These are phyloP conservation scores for Phrynosoma blainvillii DNA, from an alignment of 2,113 vertebrate genomes.

Conservation along the genomic window DNA sequence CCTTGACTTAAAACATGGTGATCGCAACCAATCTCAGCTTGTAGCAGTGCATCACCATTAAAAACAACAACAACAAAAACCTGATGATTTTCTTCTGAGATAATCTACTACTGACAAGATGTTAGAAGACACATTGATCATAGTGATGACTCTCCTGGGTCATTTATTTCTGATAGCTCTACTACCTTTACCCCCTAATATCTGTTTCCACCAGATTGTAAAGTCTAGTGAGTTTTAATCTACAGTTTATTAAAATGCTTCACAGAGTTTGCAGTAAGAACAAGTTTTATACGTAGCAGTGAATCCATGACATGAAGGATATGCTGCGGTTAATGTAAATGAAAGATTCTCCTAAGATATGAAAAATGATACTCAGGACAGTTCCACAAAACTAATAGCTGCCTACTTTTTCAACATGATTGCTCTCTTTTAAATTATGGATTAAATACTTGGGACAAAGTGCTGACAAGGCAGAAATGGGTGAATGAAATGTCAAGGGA, in stretches of 20 bases:
- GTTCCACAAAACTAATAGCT: background rate
- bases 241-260: slow-evolving; percentile 33
- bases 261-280: slow-evolving; percentile 9
- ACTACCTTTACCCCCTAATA: background rate
- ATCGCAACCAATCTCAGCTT: background rate
- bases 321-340: background rate
- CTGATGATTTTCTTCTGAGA: no score
- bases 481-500: background rate
- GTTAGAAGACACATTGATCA: background rate
- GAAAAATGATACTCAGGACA: background rate
- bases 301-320: slow-evolving; percentile 15
- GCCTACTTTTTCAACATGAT: background rate
- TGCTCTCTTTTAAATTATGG: background rate
- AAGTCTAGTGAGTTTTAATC: background rate
- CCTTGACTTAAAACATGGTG: background rate
- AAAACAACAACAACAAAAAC: no score
- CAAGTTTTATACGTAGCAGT: background rate
- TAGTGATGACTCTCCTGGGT: background rate
- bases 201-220: background rate
- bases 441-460: background rate
- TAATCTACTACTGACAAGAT: background rate
- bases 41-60: background rate
- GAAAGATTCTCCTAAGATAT: accelerated
- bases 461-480: slow-evolving; percentile 16
- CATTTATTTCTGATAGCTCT: background rate